phyloP scores from a whole-genome alignment of 2,888 invertebrate genomes.

The Euclidia mi region DNA sequence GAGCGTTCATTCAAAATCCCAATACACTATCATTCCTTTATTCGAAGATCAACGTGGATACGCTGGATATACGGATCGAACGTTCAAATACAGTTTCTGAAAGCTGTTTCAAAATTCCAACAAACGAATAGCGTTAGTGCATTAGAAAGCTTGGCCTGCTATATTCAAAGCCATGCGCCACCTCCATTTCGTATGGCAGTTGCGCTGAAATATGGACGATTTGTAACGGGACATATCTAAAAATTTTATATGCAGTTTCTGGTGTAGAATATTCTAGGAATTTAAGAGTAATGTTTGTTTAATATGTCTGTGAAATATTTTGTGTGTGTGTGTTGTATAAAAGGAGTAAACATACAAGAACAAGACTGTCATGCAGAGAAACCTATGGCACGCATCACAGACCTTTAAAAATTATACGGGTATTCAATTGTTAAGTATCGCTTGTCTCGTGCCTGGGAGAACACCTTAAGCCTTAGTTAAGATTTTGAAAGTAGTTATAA shows the following conservation, averaged over 20 bases:
- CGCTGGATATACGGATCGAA: conserved; percentile 13
- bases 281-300: neutral
- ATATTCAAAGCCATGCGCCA: conserved; percentile 50
- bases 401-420: too few species aligned
- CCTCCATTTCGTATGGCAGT: conserved; percentile 43
- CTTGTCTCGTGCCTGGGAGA: too few species aligned
- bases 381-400: too few species aligned
- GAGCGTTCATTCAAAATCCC: conserved; percentile 14
- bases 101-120: conserved; percentile 23
- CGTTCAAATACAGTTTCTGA: conserved; percentile 22
- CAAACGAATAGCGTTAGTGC: conserved; percentile 48
- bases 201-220: conserved; percentile 51
- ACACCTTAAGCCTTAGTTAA: too few species aligned
- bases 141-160: conserved; percentile 36
- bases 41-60: conserved; percentile 24
- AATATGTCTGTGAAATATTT: too few species aligned
- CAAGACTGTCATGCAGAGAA: too few species aligned
- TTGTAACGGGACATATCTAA: conserved; percentile 14
- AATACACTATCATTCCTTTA: conserved; percentile 19
- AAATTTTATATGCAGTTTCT: conserved; percentile 4
- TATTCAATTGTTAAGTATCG: too few species aligned
- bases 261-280: neutral
- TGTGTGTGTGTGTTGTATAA: too few species aligned
- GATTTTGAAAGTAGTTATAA: too few species aligned
- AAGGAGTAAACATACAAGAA: too few species aligned